phyloP scores from a whole-genome alignment of 2,888 invertebrate species.

The Acleris emargana region DNA sequence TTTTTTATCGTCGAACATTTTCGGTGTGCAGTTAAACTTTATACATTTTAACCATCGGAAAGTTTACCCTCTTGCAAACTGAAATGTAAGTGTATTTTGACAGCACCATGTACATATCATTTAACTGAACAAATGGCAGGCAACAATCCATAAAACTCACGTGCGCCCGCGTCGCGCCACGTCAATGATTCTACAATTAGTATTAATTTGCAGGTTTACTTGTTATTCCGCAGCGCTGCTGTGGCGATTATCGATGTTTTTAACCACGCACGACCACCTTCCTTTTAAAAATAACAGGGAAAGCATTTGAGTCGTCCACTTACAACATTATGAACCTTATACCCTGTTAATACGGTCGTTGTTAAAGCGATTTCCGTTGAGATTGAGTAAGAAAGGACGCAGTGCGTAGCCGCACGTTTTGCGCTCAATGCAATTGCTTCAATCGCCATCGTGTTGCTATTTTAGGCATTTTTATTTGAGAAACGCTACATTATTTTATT shows the following conservation, averaged over 20 bases:
- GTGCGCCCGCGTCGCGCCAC: constrained; percentile 63
- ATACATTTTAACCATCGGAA: no score
- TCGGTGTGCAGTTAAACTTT: no score
- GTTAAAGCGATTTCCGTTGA: constrained; percentile 45
- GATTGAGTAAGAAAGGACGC: constrained; percentile 54
- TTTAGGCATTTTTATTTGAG: constrained; percentile 75
- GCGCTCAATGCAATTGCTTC: constrained; percentile 79
- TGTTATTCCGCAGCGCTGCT: constrained; percentile 63
- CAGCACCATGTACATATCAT: background rate
- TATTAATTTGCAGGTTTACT: constrained; percentile 75
- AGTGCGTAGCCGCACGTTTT: constrained; percentile 77
- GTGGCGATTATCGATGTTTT: constrained; percentile 72
- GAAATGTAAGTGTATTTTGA: no score
- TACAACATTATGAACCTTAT: constrained; percentile 54
- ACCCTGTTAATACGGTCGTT: constrained; percentile 52
- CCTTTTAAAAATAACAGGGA: constrained; percentile 57
- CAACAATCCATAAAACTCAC: constrained; percentile 56
- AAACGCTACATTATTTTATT: constrained; percentile 56
- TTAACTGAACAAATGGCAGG: constrained; percentile 35
- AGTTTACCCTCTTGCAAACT: no score
- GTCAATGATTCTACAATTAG: constrained; percentile 79
- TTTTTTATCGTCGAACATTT: no score
- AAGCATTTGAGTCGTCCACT: constrained; percentile 46
- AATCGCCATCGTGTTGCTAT: constrained; percentile 75
- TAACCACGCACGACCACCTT: constrained; percentile 61